Percentiles rank a stretch among this genome's conserved stretches.
phyloP scores from a whole-genome alignment of 2,113 vertebrate genomes.

The Siniperca chuatsi region DNA sequence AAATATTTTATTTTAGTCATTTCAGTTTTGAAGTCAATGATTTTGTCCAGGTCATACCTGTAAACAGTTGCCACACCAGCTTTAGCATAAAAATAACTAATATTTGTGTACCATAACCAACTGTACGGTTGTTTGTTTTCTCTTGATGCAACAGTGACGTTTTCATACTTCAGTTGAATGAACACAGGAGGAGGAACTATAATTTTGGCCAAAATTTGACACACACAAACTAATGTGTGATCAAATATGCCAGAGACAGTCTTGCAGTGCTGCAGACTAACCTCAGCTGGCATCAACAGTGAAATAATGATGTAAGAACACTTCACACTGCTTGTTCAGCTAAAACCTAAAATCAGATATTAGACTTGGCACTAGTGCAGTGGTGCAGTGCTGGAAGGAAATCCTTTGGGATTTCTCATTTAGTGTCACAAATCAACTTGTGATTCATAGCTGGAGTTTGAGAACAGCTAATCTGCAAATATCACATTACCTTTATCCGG shows the following conservation, averaged over 20 bases:
- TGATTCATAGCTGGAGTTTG: slow-evolving; percentile 41
- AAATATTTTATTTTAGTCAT: neutral
- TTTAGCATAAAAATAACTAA: neutral
- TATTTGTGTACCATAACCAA: neutral
- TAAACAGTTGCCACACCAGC: neutral
- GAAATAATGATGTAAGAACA: slow-evolving; percentile 8
- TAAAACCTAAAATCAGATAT: slow-evolving; percentile 42
- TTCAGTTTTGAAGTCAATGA: neutral
- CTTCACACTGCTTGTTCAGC: slow-evolving; percentile 39
- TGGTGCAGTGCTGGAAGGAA: slow-evolving; percentile 25
- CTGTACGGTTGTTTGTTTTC: neutral
- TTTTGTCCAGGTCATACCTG: neutral
- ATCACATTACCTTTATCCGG: slow-evolving; percentile 47
- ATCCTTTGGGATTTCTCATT: slow-evolving; percentile 48
- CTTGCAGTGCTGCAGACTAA: neutral
- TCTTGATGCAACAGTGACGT: neutral
- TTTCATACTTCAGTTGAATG: neutral
- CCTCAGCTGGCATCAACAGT: neutral
- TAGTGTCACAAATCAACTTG: slow-evolving; percentile 40
- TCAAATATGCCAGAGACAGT: neutral
- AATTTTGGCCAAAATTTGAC: neutral
- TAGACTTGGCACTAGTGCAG: slow-evolving; percentile 26
- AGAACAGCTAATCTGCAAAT: slow-evolving; percentile 40
- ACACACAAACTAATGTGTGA: slow-evolving; percentile 7
- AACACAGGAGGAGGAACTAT: neutral